Conservation (phyloP, 2,888 invertebrate genomes). For the Microplitis manilae region DNA sequence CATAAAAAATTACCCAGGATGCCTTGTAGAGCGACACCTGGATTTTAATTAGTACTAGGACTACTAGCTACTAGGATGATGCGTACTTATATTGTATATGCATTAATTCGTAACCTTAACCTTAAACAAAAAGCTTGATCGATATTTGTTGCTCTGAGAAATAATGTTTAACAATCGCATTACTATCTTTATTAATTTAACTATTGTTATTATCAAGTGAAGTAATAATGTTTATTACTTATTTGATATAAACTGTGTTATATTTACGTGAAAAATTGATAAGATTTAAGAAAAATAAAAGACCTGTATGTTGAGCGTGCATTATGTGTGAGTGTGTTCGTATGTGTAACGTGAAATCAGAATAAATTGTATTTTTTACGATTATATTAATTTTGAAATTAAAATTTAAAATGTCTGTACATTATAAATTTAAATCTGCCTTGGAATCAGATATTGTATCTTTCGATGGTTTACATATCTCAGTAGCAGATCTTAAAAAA, state of each 20-base stretch:
- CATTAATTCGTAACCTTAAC: neutral
- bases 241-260: neutral
- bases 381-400: neutral
- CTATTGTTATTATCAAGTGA: neutral
- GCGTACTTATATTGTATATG: neutral
- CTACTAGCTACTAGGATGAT: neutral
- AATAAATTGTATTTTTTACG: neutral
- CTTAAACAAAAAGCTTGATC: neutral
- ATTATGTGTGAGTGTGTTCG: neutral
- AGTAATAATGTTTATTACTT: neutral
- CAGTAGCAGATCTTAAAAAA: slow-evolving; percentile 94
- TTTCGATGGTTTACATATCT: slow-evolving; percentile 97
- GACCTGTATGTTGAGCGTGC: neutral
- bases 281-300: neutral
- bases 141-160: neutral
- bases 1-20: neutral
- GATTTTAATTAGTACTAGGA: neutral
- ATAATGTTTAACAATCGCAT: neutral
- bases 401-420: slow-evolving; percentile 85
- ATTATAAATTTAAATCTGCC: slow-evolving; percentile 98
- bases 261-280: neutral
- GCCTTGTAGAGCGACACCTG: neutral
- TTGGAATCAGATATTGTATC: slow-evolving; percentile 96
- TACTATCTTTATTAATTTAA: neutral
- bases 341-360: neutral